phyloP scores from a whole-genome alignment of 2,113 vertebrate species.

The Climacteris rufus region DNA sequence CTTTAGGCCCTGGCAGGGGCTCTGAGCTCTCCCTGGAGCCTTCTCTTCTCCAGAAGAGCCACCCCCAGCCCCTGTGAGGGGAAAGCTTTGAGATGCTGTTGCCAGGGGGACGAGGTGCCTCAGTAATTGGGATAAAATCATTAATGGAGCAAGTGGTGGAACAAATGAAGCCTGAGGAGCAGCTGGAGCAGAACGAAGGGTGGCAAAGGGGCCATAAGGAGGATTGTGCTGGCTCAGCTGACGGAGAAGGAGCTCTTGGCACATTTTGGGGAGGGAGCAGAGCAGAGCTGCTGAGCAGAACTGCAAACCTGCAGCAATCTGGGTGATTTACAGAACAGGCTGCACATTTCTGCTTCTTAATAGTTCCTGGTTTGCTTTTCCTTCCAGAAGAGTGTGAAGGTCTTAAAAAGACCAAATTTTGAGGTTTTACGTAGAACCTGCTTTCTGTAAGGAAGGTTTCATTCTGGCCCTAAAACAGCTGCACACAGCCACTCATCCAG shows the following conservation, averaged over 20 bases:
- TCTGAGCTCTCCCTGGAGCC: not conserved
- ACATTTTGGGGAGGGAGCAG: not conserved
- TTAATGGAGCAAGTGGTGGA: not conserved
- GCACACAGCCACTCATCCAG: not conserved
- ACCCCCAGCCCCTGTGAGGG: fast-evolving
- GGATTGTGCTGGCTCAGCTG: not conserved
- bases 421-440: fast-evolving
- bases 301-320: not conserved
- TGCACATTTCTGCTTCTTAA: not conserved
- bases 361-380: not conserved
- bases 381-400: not conserved
- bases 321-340: not conserved
- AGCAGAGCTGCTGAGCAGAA: not conserved
- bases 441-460: too few relatives aligned
- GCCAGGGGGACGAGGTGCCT: fast-evolving
- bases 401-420: not conserved
- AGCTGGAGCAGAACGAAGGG: not conserved
- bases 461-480: not conserved
- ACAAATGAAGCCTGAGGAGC: not conserved
- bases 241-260: not conserved
- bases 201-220: not conserved
- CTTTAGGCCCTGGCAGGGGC: too few relatives aligned
- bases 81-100: not conserved
- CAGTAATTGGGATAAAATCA: not conserved
- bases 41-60: not conserved